Percentiles rank a stretch among this genome's conserved stretches.
Evolutionary conservation across 2,113 vertebrate species (phyloP).

Genomic region (Andinoacara biseriatus): DNA sequence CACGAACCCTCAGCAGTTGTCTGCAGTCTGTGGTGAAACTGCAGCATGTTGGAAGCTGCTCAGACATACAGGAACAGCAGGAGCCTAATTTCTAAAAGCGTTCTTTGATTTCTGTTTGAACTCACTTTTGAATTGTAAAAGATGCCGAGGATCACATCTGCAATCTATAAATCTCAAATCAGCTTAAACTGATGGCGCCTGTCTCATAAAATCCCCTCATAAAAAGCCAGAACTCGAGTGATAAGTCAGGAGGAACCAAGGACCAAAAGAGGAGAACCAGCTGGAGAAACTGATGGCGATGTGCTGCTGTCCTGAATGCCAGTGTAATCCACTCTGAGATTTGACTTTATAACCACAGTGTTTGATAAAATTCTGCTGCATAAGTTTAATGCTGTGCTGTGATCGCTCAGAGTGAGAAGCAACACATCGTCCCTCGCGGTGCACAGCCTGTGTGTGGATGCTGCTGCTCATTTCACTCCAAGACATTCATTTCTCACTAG

Average conservation of each 20-base stretch:
- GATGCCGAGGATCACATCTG: background rate
- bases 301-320: background rate
- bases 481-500: background rate
- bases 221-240: background rate
- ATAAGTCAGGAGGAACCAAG: background rate
- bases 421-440: background rate
- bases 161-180: background rate
- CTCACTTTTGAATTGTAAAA: background rate
- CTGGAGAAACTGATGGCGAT: rapidly evolving
- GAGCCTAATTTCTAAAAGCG: rapidly evolving
- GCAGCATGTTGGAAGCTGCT: background rate
- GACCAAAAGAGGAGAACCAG: background rate
- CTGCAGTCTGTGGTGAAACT: background rate
- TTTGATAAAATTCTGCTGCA: background rate
- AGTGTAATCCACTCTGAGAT: background rate
- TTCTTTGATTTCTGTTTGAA: background rate
- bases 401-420: background rate
- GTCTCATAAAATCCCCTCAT: background rate
- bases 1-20: background rate
- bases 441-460: background rate
- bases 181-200: rapidly evolving
- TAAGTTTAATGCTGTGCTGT: rapidly evolving
- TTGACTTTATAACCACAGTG: background rate
- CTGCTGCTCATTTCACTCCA: background rate
- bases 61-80: background rate